Percentiles rank a stretch among this genome's conserved stretches.
Evolutionary conservation across 2,113 vertebrate species (phyloP).

Genomic region (Tupaia tana): DNA sequence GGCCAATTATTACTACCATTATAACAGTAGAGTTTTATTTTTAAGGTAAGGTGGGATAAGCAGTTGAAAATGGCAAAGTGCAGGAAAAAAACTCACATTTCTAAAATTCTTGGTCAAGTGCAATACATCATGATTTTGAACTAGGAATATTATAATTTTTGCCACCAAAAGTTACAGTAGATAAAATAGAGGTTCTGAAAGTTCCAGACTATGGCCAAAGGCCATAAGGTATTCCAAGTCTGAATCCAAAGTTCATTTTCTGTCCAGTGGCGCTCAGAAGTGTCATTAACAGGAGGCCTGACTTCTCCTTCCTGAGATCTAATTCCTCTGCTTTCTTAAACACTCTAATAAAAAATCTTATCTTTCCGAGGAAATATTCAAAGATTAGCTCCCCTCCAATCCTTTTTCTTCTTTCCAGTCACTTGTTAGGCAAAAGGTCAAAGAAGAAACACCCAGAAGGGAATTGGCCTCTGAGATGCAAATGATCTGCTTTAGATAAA

Average conservation of each 20-base stretch:
- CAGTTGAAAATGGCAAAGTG: not conserved
- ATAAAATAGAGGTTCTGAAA: conserved; percentile 8
- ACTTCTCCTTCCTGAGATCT: not conserved
- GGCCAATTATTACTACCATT: not conserved
- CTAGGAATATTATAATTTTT: not conserved
- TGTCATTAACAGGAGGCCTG: not conserved
- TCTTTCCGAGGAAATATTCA: not conserved
- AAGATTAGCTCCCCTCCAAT: not conserved
- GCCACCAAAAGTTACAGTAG: not conserved
- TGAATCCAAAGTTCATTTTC: not conserved
- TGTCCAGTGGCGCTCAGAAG: not conserved
- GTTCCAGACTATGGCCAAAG: not conserved
- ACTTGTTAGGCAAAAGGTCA: not conserved
- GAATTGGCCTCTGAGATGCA: not conserved
- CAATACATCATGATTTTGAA: not conserved
- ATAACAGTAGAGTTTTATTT: not conserved
- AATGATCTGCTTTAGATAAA: not conserved
- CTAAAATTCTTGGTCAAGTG: not conserved
- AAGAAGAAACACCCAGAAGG: not conserved
- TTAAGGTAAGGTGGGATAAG: not conserved
- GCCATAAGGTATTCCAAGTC: not conserved
- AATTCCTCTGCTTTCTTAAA: not conserved
- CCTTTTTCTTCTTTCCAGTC: not conserved
- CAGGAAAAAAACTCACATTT: not conserved
- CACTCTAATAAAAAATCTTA: not conserved